Base-by-base conservation (phyloP, 1,140 invertebrate species). In the Ceratosolen solmsi region DNA sequence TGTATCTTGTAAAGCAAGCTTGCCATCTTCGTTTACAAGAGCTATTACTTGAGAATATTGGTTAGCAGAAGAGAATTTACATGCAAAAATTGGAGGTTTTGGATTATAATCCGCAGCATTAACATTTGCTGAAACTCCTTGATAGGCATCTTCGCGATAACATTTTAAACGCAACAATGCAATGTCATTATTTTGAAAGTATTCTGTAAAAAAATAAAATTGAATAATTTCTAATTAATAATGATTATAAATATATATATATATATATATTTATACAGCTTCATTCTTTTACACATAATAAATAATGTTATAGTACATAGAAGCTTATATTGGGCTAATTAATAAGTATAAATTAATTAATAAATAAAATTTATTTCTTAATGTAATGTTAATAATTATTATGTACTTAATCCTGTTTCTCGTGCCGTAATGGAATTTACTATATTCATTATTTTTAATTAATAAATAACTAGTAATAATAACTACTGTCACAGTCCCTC, bases 11-110 rank as follows among this genome's bases (percentile, higher is more conserved):
- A 96, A 90, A 38, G 93, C 93, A 70, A 96, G 91, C 86, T 92
- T 94, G 13, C 96, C 97, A 92, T 96, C 95, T 92, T 97, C 96
- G 90, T 97, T 97, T 25, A 96, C 96, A 54, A 97, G 92, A 20
- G 95, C 96, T 49, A 97, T 88, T 36, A 96, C 92, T 87, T 97
- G 92, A 86, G 94, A 92, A 74, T 93, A 93, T 33, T 93, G 93
- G 27, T 87, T 84, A 15, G 86, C 89, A 74, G 86, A 88, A 84
- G 88, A 91, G 86, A 93, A 93, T 80, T 89, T 89, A 36, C 89
- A 91, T 20, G 91, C 91, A 84, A 90, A 92, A 68, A 92, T 87
- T 13, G 91, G 91, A 25, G 88, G 87, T 27, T 89, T 86, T 17
- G 87, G 82, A 84, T 85, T 87, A 36, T 84, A 86, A 82, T 89